Percentiles rank a stretch among this genome's conserved stretches.
Evolutionary conservation across 2,888 invertebrate genomes (phyloP).

Genomic region (Zele albiditarsus): DNA sequence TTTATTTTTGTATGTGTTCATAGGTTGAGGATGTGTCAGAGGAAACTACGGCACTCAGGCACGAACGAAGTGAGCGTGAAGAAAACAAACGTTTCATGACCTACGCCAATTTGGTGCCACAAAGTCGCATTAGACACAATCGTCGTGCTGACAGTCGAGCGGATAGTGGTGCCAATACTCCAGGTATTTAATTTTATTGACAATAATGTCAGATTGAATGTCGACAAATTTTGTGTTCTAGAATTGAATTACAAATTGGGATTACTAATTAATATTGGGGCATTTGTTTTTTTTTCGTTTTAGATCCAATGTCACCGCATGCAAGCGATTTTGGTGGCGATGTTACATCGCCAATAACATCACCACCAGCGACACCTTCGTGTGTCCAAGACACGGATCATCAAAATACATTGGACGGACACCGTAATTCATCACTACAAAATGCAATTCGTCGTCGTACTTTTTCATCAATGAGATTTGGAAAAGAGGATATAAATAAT

Average conservation of each 20-base stretch:
- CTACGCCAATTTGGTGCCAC: conserved; percentile 73
- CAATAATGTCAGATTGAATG: background rate
- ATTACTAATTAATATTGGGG: background rate
- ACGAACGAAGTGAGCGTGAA: conserved; percentile 84
- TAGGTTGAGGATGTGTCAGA: conserved; percentile 88
- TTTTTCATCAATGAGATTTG: conserved; percentile 60
- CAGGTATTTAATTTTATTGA: conserved; percentile 68
- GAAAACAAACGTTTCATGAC: conserved; percentile 86
- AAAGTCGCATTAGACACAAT: conserved; percentile 76
- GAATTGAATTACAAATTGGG: background rate
- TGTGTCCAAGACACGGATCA: conserved; percentile 63
- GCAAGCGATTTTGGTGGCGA: conserved; percentile 72
- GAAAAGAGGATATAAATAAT: conserved; percentile 61
- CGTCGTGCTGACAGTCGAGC: conserved; percentile 81
- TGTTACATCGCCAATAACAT: conserved; percentile 73
- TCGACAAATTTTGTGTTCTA: background rate
- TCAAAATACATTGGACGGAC: conserved; percentile 55
- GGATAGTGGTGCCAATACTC: conserved; percentile 82
- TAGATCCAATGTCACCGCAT: conserved; percentile 79
- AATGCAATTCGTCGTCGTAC: conserved; percentile 67
- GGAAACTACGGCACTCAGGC: conserved; percentile 80
- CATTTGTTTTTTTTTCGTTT: conserved; percentile 40
- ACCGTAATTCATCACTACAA: conserved; percentile 64
- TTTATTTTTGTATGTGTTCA: background rate
- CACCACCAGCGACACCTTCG: conserved; percentile 75